Percentiles rank a stretch among this genome's conserved stretches.
These are phyloP conservation scores for Hydraecia micacea DNA, from an alignment of 2,888 invertebrate genomes.

Conservation along the genomic window DNA sequence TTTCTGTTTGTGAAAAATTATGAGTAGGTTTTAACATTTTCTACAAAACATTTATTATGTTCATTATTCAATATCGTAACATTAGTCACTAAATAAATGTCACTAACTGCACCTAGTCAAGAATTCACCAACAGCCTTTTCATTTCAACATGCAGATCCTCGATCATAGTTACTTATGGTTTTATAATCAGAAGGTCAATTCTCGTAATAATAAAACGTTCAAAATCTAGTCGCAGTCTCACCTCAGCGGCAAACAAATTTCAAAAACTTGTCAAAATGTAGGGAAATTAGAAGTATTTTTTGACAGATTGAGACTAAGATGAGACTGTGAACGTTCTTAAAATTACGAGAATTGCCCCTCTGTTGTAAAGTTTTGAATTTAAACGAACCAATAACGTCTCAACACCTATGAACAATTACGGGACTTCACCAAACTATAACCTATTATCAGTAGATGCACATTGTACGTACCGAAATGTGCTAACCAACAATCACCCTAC, in stretches of 20 bases:
- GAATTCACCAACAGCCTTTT: not conserved
- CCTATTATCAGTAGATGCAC: not conserved
- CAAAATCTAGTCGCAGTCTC: no score
- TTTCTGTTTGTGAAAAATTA: not conserved
- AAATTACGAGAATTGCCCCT: no score
- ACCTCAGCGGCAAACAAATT: no score
- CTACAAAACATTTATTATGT: constrained; percentile 1
- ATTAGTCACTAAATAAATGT: not conserved
- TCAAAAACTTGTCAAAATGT: no score
- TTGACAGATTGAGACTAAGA: no score
- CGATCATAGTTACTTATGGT: not conserved
- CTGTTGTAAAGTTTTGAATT: constrained; percentile 31
- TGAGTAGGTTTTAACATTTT: not conserved
- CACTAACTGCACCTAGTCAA: not conserved
- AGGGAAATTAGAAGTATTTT: no score
- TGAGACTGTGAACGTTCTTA: no score
- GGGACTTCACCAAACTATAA: not conserved
- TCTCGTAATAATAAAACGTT: no score
- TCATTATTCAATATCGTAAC: not conserved
- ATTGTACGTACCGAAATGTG: constrained; percentile 31
- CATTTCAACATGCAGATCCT: not conserved
- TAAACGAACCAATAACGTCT: constrained; percentile 24
- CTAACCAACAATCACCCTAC: constrained; percentile 10
- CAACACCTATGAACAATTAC: not conserved
- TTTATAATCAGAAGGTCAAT: not conserved